These are phyloP conservation scores for Harpalus rubripes DNA, from an alignment of 2,888 invertebrate species.

Conservation along the genomic window DNA sequence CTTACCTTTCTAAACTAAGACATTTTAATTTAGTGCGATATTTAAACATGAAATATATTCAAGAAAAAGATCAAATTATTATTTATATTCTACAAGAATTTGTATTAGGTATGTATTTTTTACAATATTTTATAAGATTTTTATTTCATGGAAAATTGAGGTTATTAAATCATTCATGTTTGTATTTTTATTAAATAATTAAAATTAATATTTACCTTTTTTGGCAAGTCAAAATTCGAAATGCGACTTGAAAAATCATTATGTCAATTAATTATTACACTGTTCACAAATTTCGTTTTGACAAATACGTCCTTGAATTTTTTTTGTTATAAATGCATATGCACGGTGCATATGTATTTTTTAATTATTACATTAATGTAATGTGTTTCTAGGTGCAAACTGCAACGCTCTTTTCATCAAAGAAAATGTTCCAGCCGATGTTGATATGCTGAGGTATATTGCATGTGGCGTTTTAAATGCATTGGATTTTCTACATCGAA, in stretches of 20 bases:
- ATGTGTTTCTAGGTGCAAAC: conserved; percentile 72
- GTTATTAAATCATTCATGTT: neutral
- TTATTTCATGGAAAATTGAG: neutral
- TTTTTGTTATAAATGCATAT: neutral
- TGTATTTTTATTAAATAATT: neutral
- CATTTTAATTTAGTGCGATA: conserved; percentile 88
- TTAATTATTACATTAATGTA: no score
- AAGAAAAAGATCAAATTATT: conserved; percentile 82
- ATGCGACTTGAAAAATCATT: neutral
- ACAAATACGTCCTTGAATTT: neutral
- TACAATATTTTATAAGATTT: neutral
- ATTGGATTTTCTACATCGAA: conserved; percentile 88
- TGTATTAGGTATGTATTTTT: conserved; percentile 77
- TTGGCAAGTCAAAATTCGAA: neutral
- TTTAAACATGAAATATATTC: conserved; percentile 83
- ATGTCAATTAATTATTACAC: neutral
- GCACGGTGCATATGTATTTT: no score
- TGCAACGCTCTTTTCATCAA: conserved; percentile 78
- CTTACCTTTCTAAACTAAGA: conserved; percentile 83
- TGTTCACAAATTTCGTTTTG: neutral
- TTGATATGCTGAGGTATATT: conserved; percentile 82
- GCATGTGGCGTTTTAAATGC: conserved; percentile 87
- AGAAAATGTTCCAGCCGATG: conserved; percentile 79
- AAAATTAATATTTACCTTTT: conserved; percentile 14
- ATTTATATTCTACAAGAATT: conserved; percentile 87